phyloP scores from a whole-genome alignment of 2,113 vertebrate species.

The Carassius gibelio region DNA sequence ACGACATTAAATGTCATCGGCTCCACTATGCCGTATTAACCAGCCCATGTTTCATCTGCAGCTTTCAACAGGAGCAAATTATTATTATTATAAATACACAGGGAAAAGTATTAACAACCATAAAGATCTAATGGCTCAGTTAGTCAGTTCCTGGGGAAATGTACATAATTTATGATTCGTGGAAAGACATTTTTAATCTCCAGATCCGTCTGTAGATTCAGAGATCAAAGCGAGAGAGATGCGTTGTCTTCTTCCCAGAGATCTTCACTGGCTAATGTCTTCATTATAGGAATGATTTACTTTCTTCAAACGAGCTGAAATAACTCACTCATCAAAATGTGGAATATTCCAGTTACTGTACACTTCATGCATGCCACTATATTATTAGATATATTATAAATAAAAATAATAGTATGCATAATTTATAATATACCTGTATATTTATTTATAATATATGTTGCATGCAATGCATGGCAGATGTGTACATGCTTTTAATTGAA shows the following conservation, averaged over 20 bases:
- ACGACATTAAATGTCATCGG: constrained; percentile 48
- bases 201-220: constrained; percentile 26
- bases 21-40: constrained; percentile 58
- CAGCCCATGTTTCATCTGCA: constrained; percentile 69
- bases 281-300: not conserved
- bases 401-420: not conserved
- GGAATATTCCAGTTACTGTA: not conserved
- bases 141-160: constrained; percentile 74
- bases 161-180: constrained; percentile 67
- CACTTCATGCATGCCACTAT: not conserved
- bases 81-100: constrained; percentile 70
- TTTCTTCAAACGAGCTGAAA: not conserved
- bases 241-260: not conserved
- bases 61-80: constrained; percentile 66
- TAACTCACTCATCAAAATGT: not conserved
- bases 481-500: too few species aligned
- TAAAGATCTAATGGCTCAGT: constrained; percentile 76
- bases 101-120: constrained; percentile 72
- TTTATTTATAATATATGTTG: too few species aligned
- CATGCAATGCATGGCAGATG: too few species aligned
- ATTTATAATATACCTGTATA: too few species aligned
- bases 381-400: not conserved
- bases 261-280: not conserved
- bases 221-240: constrained; percentile 32
- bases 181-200: constrained; percentile 56